Percentiles rank a stretch among this genome's conserved stretches.
Conservation (phyloP, 1,140 invertebrate genomes). For the Drosophila grimshawi region DNA sequence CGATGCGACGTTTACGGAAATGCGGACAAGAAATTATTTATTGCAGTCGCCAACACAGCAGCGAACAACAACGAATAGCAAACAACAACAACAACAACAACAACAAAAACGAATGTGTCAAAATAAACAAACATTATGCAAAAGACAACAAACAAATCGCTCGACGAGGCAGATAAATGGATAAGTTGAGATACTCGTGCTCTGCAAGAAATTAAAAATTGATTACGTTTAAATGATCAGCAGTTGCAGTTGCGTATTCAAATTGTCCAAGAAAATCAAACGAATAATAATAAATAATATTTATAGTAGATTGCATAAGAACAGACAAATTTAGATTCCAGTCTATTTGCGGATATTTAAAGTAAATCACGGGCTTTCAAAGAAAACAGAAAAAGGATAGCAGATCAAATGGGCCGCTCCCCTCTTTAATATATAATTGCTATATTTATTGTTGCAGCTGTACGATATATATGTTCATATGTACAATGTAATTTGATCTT, state of each 20-base stretch:
- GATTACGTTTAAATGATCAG: neutral
- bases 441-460: constrained; percentile 5
- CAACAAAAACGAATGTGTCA: constrained; percentile 50
- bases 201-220: neutral
- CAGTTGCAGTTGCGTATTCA: too few relatives aligned
- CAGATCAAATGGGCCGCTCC: neutral
- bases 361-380: too few relatives aligned
- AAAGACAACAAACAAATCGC: constrained; percentile 45
- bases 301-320: too few relatives aligned
- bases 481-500: neutral
- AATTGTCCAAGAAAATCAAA: neutral
- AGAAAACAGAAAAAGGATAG: neutral
- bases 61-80: neutral
- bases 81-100: constrained; percentile 14
- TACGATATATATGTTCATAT: neutral
- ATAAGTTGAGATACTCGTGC: constrained; percentile 3
- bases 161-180: constrained; percentile 17
- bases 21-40: constrained; percentile 46
- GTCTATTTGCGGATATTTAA: too few relatives aligned
- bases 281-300: too few relatives aligned
- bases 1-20: constrained; percentile 48
- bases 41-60: constrained; percentile 55
- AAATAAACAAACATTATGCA: constrained; percentile 65
- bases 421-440: neutral
- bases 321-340: too few relatives aligned